Percentiles rank a stretch among this genome's conserved stretches.
These are phyloP conservation scores for Romanogobio albipinnatus DNA, from an alignment of 2,113 vertebrate genomes.

Conservation along the genomic window DNA sequence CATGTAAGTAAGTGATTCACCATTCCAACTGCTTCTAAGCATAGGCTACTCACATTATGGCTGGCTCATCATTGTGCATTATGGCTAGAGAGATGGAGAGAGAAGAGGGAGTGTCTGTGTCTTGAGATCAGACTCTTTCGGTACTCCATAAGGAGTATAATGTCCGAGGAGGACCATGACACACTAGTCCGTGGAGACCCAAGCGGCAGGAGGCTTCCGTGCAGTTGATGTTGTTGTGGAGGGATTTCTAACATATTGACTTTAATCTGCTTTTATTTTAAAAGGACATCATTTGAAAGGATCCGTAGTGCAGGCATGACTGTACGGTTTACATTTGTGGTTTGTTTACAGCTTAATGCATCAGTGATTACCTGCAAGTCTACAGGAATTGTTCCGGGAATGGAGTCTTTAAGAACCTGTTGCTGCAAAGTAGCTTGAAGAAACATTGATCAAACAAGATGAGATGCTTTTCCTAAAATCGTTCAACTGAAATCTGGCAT, in stretches of 20 bases:
- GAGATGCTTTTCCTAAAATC: conserved; percentile 2
- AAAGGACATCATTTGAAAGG: background rate
- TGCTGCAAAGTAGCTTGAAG: background rate
- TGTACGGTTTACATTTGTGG: background rate
- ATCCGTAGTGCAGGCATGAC: too few species aligned
- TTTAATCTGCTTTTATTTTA: background rate
- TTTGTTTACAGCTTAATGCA: conserved; percentile 21
- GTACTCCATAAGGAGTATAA: conserved; percentile 7
- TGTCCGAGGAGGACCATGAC: background rate
- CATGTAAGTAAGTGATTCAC: conserved; percentile 32
- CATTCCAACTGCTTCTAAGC: conserved; percentile 48
- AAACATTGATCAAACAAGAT: background rate
- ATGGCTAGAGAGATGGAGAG: conserved; percentile 54
- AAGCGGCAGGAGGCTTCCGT: conserved; percentile 4
- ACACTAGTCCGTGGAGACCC: background rate
- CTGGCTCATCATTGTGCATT: conserved; percentile 48
- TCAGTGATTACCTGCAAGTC: background rate
- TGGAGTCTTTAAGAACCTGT: background rate
- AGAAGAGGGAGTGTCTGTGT: conserved; percentile 40
- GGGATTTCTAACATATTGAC: background rate
- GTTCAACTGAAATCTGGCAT: background rate
- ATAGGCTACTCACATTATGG: conserved; percentile 43
- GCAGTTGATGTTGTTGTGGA: background rate
- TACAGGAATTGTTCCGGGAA: background rate
- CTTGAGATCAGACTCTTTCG: conserved; percentile 19